Base-by-base conservation (phyloP, 2,797 vertebrate genomes). In the Sebastes umbrosus region DNA sequence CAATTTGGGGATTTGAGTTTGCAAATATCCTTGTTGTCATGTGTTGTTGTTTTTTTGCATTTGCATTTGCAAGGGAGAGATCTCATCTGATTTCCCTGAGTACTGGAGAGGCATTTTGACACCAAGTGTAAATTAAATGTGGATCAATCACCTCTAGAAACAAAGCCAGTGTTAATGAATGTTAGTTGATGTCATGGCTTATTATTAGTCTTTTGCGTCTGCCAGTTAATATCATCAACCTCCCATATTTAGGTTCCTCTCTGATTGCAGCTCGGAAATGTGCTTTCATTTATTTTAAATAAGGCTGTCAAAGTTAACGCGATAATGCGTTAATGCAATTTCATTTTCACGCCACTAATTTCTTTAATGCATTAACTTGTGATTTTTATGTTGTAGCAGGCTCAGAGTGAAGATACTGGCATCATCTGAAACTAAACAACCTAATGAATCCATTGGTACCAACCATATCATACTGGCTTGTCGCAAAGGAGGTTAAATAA, bases 41-140 rank as follows among this genome's bases (percentile, higher is more conserved):
- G 64, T 18, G n/a, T 57, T 57, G 22, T 8, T 27, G 8, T 62
- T 24, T 50, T 34, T 63, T 52, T 52, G 14, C 18, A 36, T 63
- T 52, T 50, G 14, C 16, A 46, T 29, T 31, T 18, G 8, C 11
- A 8, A 71, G 14, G 1, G 2, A 29, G 6, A 29, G 12, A 73
- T 62, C 31, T 3, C 2, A 5, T 46, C 27, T 39, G 52, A 85
- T 72, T 75, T 36, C 5, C 16, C 13, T n/a, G 8, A 6, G 5
- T 16, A 36, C 22, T 1, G 27, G 9, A 27, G 27, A 78, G 24
- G 11, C 52, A 77, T 72, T 65, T 39, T 59, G 27, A 59, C 20
- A 62, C 10, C 18, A 79, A n/a, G 52, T 70, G 36, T 58, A 8
- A 80, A 70, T 72, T 6, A 84, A 67, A 76, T 67, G 50, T 72